These are phyloP conservation scores for Gallinago undulata DNA, from an alignment of 2,113 vertebrate species.

Conservation along the genomic window DNA sequence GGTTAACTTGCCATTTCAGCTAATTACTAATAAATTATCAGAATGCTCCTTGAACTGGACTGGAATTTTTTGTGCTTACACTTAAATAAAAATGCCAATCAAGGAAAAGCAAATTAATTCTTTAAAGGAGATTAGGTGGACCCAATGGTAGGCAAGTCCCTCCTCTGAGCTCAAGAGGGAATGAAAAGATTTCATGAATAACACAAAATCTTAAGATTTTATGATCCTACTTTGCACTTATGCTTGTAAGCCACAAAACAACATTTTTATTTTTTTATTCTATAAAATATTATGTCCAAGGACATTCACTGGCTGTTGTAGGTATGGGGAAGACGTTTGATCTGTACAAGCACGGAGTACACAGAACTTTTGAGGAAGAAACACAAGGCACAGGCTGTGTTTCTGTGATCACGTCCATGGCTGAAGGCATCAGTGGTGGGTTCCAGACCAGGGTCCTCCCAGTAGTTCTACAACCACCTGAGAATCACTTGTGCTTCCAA, in stretches of 20 bases:
- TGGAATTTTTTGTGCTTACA: not conserved
- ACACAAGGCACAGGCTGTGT: not conserved
- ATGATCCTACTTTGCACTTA: not conserved
- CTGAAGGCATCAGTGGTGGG: not conserved
- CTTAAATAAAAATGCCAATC: not conserved
- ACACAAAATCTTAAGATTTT: not conserved
- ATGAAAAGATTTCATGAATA: accelerated
- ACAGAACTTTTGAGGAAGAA: not conserved
- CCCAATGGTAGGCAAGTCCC: not conserved
- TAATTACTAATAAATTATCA: not conserved
- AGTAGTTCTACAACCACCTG: not conserved
- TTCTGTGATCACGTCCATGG: accelerated
- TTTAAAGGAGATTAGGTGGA: not conserved
- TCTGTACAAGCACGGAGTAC: not conserved
- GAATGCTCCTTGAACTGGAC: not conserved
- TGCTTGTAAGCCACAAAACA: not conserved
- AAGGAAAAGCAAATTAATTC: not conserved
- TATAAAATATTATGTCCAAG: not conserved
- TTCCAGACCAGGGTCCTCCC: not conserved
- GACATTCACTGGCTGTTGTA: not conserved
- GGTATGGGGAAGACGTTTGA: too few relatives aligned
- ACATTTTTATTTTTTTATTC: not conserved
- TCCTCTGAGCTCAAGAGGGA: not conserved
- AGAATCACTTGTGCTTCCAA: not conserved
- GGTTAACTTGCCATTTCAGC: not conserved